Base-by-base conservation (phyloP, 64 coral and sea anemone species). In the Pachyseris speciosa region DNA sequence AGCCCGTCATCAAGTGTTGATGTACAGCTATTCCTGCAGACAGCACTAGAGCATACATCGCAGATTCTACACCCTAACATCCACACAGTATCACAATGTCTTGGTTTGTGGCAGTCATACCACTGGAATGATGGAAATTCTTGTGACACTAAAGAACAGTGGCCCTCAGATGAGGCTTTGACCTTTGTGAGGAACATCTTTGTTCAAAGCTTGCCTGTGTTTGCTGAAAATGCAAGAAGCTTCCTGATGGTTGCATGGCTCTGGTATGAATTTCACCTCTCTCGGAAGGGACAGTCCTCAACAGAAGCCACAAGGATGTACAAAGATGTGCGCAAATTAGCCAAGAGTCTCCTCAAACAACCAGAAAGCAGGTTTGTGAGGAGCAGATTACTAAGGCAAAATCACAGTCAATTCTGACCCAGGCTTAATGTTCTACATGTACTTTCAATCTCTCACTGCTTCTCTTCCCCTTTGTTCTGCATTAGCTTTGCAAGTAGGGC, bases 271-370 rank as follows among this genome's bases (percentile, higher is more conserved):
- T 80, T 86, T 36, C 10, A 55, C 30, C 17, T 99, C 11, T 55
- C 74, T 11, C 72, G 78, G 55, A 51, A 69, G 4, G 89, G 72
- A 53, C 48, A 58, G n/a, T 70, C 79, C 28, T 27, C 38, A 69
- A 95, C 92, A 24, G 25, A 22, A 8, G 88, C 69, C 26, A 90
- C 80, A 58, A 64, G 64, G 67, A 71, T 53, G 22, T 89, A 74
- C 67, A 99, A 93, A 80, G 97, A 95, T 85, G 86, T 93, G 2
- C 47, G 78, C 16, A 99, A 99, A 84, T 64, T 99, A 37, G 97
- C 97, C 33, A 99, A 99, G 38, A 74, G 65, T 60, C 64, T 97
- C 13, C 75, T 97, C 2, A 93, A 85, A 79, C 40, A 71, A 37
- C 91, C 91, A 71, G 84, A 80, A 65, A 97, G 90, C 69, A 93